These are phyloP conservation scores for Lamprotornis superbus DNA, from an alignment of 2,113 vertebrate genomes.

Conservation along the genomic window DNA sequence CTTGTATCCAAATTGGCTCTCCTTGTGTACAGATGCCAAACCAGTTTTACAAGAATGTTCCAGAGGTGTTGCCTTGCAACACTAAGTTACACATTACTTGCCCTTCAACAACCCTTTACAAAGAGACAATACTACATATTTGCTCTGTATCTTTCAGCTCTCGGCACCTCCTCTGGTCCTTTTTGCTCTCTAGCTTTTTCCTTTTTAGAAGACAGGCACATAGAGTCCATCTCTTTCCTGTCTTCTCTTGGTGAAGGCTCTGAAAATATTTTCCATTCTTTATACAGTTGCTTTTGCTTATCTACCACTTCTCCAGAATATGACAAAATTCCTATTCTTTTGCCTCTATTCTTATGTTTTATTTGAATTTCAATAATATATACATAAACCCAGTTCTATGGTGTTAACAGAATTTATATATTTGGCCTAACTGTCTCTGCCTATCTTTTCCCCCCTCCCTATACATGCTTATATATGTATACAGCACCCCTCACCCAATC, in stretches of 20 bases:
- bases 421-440: background rate
- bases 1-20: background rate
- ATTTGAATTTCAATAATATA: background rate
- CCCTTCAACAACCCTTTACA: conserved; percentile 20
- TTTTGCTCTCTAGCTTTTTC: background rate
- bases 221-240: background rate
- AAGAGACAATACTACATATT: background rate
- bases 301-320: background rate
- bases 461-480: background rate
- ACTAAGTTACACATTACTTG: conserved; percentile 47
- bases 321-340: background rate
- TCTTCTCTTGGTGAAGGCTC: background rate
- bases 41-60: conserved; percentile 49
- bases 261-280: background rate
- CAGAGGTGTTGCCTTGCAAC: conserved; percentile 13
- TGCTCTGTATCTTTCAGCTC: background rate
- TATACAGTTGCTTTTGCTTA: background rate
- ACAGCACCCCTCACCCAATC: accelerated
- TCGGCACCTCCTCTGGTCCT: background rate
- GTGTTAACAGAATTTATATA: background rate
- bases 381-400: background rate
- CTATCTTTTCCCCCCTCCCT: background rate
- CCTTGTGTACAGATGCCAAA: background rate
- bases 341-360: background rate
- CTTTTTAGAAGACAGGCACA: background rate